Base-by-base conservation (phyloP, 2,888 invertebrate species). In the Trachelus stipa region DNA sequence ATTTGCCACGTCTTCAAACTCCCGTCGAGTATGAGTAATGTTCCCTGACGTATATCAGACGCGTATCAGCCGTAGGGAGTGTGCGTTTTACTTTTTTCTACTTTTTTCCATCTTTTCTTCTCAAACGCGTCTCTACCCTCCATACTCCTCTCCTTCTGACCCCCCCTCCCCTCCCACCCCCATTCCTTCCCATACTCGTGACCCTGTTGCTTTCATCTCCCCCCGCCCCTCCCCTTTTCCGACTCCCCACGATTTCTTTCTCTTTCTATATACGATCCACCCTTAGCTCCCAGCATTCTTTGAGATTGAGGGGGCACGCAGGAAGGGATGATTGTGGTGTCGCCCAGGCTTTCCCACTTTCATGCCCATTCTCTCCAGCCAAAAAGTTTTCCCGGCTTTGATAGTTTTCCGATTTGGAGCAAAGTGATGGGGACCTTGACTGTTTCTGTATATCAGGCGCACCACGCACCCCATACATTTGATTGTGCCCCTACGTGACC, bases 401-500 rank as follows among this genome's bases (percentile, higher is more conserved):
- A 78, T 80, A 77, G 74, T 82, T 83, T 79, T 78, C 73, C 84
- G 81, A 79, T 82, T 81, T 80, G 80, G 56, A 69, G 69, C 56
- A 35, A n/a, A 68, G 15, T 33, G n/a, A 31, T 23, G 37, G 40
- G 31, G 34, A 73, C 15, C 68, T 73, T 23, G 31, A 30, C 69
- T 30, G 69, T 81, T 83, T 85, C 83, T 84, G 83, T 81, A 81
- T 84, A 81, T 80, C 81, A 81, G 68, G 31, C 73, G 77, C 15
- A 33, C 79, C 80, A 81, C 82, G 81, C 81, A 79, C 73, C 74
- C 82, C 78, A 77, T 76, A 75, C 81, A 76, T 85, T 85, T 81
- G 83, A 85, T 85, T 81, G 86, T 81, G 75, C 77, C 81, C 76
- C 34, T 74, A 85, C 85, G 85, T 85, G 85, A 85, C 76, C 73